A percentile compares a stretch with the other conserved stretches of the same genome.
Evolutionary conservation across 2,888 invertebrate genomes (phyloP).

Genomic region (Metellina segmentata): DNA sequence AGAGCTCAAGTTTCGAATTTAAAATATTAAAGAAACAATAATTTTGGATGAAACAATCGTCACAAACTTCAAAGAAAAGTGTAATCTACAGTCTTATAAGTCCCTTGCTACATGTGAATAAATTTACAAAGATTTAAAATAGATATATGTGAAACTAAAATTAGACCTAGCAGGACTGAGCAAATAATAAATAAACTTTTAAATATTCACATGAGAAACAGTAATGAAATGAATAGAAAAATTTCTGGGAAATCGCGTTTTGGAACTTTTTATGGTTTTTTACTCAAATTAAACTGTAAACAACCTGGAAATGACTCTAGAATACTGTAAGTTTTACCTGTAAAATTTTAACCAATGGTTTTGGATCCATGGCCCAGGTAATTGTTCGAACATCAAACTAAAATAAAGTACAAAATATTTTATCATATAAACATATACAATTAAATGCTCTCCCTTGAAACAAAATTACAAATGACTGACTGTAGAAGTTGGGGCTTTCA

Average conservation of each 20-base stretch:
- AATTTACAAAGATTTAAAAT: too few relatives aligned
- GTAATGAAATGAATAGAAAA: not conserved
- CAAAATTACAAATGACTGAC: not conserved
- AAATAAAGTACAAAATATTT: not conserved
- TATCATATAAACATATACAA: not conserved
- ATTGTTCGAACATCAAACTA: conserved; percentile 47
- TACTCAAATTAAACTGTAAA: not conserved
- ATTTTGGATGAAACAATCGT: too few relatives aligned
- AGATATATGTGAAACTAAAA: too few relatives aligned
- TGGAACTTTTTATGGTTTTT: too few relatives aligned
- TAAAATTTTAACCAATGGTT: conserved; percentile 29
- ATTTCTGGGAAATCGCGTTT: not conserved
- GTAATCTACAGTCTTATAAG: too few relatives aligned
- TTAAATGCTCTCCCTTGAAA: not conserved
- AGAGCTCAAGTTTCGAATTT: too few relatives aligned
- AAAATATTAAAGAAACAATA: too few relatives aligned
- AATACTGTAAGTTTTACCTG: conserved; percentile 23
- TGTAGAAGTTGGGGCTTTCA: not conserved
- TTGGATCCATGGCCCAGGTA: conserved; percentile 57
- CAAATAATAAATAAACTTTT: too few relatives aligned
- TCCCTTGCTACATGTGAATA: too few relatives aligned
- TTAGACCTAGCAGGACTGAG: too few relatives aligned
- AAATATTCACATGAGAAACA: too few relatives aligned
- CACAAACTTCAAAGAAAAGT: too few relatives aligned
- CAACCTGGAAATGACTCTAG: not conserved